These are phyloP conservation scores for Nannoperca australis DNA, from an alignment of 2,797 vertebrate species.

Conservation along the genomic window DNA sequence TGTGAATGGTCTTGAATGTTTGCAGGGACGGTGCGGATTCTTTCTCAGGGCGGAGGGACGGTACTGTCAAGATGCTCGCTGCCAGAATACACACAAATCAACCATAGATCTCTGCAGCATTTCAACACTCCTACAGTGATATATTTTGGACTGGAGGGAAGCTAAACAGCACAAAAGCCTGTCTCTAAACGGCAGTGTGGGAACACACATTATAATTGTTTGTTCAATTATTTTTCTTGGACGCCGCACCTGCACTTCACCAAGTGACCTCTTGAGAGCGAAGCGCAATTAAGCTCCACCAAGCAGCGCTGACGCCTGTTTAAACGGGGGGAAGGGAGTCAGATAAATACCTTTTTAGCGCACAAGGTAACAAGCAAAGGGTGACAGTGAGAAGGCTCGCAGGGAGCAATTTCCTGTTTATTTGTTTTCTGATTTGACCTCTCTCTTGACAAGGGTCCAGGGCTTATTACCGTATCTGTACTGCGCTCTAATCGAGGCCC, in stretches of 20 bases:
- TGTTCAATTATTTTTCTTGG: conserved; percentile 86
- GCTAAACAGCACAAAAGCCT: conserved; percentile 48
- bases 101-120: conserved; percentile 45
- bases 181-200: conserved; percentile 51
- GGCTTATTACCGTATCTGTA: conserved; percentile 78
- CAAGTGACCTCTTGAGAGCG: conserved; percentile 76
- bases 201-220: conserved; percentile 80
- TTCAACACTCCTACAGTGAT: conserved; percentile 61
- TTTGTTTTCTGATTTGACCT: conserved; percentile 83
- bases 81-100: conserved; percentile 76
- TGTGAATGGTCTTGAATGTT: conserved; percentile 71
- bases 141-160: conserved; percentile 41
- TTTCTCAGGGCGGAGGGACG: conserved; percentile 80
- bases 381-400: conserved; percentile 81
- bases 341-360: conserved; percentile 84
- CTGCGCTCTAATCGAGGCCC: conserved; percentile 77
- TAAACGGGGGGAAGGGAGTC: conserved; percentile 68
- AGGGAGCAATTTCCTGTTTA: conserved; percentile 85
- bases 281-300: conserved; percentile 75
- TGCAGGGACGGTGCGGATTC: conserved; percentile 78
- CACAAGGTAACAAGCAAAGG: conserved; percentile 80
- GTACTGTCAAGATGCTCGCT: conserved; percentile 60
- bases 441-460: conserved; percentile 82
- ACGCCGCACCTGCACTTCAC: conserved; percentile 80
- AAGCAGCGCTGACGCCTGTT: conserved; percentile 66